These are phyloP conservation scores for Dallia pectoralis DNA, from an alignment of 2,797 vertebrate species.

Conservation along the genomic window DNA sequence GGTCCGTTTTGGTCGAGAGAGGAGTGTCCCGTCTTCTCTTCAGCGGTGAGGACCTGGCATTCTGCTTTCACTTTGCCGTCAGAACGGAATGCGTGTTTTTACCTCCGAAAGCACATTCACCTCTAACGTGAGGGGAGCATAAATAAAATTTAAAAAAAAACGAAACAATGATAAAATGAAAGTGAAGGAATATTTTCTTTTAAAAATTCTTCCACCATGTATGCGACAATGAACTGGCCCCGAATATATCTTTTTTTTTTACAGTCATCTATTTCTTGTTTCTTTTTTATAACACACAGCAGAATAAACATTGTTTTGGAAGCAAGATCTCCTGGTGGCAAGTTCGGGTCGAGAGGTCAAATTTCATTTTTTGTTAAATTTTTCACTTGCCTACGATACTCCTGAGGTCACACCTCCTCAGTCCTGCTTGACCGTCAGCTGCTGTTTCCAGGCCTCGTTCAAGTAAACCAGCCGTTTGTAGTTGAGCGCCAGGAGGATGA, in stretches of 20 bases:
- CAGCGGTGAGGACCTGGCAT: slow-evolving; percentile 69
- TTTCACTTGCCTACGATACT: slow-evolving; percentile 37
- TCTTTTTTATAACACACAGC: slow-evolving; percentile 74
- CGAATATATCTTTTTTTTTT: slow-evolving; percentile 51
- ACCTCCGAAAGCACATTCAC: slow-evolving; percentile 37
- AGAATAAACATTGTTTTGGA: slow-evolving; percentile 95
- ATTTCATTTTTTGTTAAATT: slow-evolving; percentile 63
- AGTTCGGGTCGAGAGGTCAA: slow-evolving; percentile 75
- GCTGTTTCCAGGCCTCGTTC: slow-evolving; percentile 98
- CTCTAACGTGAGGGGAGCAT: slow-evolving; percentile 52
- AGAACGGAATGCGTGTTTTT: slow-evolving; percentile 51
- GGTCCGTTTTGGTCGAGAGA: slow-evolving; percentile 59
- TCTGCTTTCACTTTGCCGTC: slow-evolving; percentile 54
- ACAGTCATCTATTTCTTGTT: slow-evolving; percentile 64
- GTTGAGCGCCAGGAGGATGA: slow-evolving; percentile 98
- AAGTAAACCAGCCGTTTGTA: slow-evolving; percentile 99
- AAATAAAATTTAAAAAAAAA: slow-evolving; percentile 59
- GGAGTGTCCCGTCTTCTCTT: slow-evolving; percentile 41
- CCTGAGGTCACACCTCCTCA: slow-evolving; percentile 63
- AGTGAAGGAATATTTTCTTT: slow-evolving; percentile 38
- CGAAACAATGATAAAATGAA: slow-evolving; percentile 64
- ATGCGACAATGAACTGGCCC: slow-evolving; percentile 70
- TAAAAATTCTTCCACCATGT: slow-evolving; percentile 62
- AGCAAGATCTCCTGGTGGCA: slow-evolving; percentile 89
- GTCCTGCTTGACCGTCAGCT: slow-evolving; percentile 93